A percentile compares a stretch with the other conserved stretches of the same genome.
These are phyloP conservation scores for Pollenia amentaria DNA, from an alignment of 2,888 invertebrate species.

Conservation along the genomic window DNA sequence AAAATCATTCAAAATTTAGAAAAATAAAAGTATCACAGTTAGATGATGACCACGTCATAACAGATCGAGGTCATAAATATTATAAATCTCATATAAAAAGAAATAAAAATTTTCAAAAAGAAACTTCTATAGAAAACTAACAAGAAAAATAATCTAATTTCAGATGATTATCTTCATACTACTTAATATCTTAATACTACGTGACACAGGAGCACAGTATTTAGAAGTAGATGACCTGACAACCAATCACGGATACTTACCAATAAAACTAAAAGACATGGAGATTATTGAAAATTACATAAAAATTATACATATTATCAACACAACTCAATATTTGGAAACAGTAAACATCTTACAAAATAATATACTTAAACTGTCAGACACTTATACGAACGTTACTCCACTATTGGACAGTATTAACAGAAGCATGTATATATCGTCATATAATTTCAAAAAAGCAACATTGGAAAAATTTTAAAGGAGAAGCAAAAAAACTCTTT, in stretches of 20 bases:
- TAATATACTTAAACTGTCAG: constrained; percentile 17
- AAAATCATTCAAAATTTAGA: constrained; percentile 8
- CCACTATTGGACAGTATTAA: neutral
- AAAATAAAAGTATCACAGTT: neutral
- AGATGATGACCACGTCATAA: constrained; percentile 25
- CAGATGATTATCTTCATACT: neutral
- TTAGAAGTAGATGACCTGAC: constrained; percentile 29
- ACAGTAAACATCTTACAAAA: no score
- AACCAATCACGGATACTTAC: constrained; percentile 28
- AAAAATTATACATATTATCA: neutral
- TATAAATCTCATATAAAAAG: constrained; percentile 35
- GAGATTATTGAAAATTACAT: constrained; percentile 1
- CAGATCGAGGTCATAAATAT: constrained; percentile 6
- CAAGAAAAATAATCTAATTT: neutral
- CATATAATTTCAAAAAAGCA: no score
- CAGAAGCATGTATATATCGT: neutral
- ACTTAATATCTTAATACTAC: neutral
- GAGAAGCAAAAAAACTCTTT: no score
- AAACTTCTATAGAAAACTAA: neutral
- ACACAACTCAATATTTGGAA: neutral
- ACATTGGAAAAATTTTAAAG: no score
- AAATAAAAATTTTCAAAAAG: constrained; percentile 3
- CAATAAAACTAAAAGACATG: constrained; percentile 25
- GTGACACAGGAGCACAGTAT: neutral
- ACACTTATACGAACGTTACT: neutral